These are phyloP conservation scores for Chrysogorgia sp. DNA, from an alignment of 92 coral and sea anemone genomes.

Conservation along the genomic window DNA sequence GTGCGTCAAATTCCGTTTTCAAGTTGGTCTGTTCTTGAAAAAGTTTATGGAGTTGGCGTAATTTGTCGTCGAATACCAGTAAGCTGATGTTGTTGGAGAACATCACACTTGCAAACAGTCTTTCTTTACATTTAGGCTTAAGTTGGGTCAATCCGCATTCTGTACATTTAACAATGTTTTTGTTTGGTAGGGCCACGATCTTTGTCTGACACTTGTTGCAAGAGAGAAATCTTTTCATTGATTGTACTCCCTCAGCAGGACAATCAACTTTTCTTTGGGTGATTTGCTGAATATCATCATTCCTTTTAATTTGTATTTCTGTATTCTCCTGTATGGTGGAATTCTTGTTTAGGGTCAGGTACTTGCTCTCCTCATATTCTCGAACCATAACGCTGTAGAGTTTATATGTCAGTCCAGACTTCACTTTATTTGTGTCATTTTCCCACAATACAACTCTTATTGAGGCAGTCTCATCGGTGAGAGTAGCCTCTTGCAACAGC, in stretches of 20 bases:
- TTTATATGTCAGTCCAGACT: constrained; percentile 29
- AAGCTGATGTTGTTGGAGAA: background rate
- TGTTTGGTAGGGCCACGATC: background rate
- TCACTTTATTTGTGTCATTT: constrained; percentile 35
- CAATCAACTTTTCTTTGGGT: constrained; percentile 6
- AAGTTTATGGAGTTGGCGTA: background rate
- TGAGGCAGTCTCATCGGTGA: too few relatives aligned
- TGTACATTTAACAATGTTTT: constrained; percentile 23
- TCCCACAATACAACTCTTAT: constrained; percentile 45
- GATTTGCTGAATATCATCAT: background rate
- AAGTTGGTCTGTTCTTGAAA: constrained; percentile 8
- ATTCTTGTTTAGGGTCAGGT: constrained; percentile 39
- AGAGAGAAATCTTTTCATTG: constrained; percentile 11
- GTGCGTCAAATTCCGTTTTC: background rate
- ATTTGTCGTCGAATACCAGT: constrained; percentile 29
- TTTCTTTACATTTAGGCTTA: constrained; percentile 18
- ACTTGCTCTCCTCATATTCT: constrained; percentile 26
- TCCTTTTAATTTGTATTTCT: constrained; percentile 5
- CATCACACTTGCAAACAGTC: constrained; percentile 17
- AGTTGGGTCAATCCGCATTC: constrained; percentile 38
- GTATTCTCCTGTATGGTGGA: background rate
- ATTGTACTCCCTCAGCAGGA: constrained; percentile 18
- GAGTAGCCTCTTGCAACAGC: too few relatives aligned
- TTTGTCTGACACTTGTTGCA: constrained; percentile 24
- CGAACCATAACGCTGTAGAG: constrained; percentile 26